Evolutionary conservation across 2,113 vertebrate genomes (phyloP).

Genomic region (Trichomycterus rosablanca): DNA sequence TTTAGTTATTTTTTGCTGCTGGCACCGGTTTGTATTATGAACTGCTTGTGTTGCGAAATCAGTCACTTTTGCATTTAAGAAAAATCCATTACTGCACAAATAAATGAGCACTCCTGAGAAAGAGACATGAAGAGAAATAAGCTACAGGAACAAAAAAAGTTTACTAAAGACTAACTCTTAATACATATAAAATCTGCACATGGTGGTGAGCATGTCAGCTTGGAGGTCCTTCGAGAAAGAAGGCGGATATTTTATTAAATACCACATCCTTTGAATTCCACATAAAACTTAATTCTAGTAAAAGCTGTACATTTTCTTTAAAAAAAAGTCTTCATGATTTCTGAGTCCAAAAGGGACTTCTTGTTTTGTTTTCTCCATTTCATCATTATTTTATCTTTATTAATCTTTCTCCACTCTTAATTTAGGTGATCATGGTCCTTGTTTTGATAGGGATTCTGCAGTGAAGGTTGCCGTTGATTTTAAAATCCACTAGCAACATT

Average conservation of each 20-base stretch:
- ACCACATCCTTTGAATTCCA: conserved; percentile 58
- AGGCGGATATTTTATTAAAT: conserved; percentile 56
- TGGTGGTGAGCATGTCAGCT: conserved; percentile 49
- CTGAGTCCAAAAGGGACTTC: conserved; percentile 66
- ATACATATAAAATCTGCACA: conserved; percentile 45
- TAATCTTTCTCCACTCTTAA: conserved; percentile 61
- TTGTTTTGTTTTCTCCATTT: conserved; percentile 38
- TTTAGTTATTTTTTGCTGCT: too few species aligned
- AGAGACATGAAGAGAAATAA: too few species aligned
- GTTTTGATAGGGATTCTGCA: conserved; percentile 32
- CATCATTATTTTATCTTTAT: conserved; percentile 57
- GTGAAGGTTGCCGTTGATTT: conserved; percentile 33
- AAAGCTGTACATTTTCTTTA: conserved; percentile 70
- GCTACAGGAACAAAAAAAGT: too few species aligned
- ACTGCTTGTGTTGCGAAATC: too few species aligned
- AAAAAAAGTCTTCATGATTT: conserved; percentile 67
- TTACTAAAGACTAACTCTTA: background rate
- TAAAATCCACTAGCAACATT: conserved; percentile 85
- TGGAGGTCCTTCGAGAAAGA: conserved; percentile 53
- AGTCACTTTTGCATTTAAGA: too few species aligned
- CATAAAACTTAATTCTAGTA: conserved; percentile 68
- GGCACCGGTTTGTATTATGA: too few species aligned
- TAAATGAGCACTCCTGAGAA: too few species aligned
- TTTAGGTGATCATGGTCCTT: conserved; percentile 64
- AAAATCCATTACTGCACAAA: too few species aligned